Conservation (phyloP, 2,797 vertebrate genomes). For the Balearica regulorum region DNA sequence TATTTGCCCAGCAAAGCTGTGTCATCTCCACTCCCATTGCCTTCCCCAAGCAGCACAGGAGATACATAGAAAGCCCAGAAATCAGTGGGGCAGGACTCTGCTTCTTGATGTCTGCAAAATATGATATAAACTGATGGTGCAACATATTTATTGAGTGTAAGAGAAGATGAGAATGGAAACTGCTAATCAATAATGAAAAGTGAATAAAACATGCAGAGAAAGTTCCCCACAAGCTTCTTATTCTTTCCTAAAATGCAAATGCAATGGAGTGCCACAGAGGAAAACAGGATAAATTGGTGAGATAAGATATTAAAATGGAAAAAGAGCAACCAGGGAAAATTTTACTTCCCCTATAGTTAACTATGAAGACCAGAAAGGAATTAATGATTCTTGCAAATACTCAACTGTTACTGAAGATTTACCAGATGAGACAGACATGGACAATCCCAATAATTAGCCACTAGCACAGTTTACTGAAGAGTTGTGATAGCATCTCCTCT, state of each 20-base stretch:
- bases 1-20: background rate
- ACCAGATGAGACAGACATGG: background rate
- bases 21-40: background rate
- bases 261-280: background rate
- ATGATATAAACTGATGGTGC: background rate
- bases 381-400: background rate
- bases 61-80: background rate
- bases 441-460: background rate
- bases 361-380: background rate
- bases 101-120: background rate
- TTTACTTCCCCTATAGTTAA: background rate
- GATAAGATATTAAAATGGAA: background rate
- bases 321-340: background rate
- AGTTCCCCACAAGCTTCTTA: background rate
- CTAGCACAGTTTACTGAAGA: background rate
- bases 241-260: background rate
- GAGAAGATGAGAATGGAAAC: background rate
- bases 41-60: background rate
- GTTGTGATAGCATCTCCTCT: background rate
- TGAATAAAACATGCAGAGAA: background rate
- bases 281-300: background rate
- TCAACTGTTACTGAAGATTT: background rate
- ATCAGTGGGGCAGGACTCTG: background rate
- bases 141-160: conserved; percentile 4
- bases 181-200: conserved; percentile 16